Evolutionary conservation across 2,113 vertebrate species (phyloP), one percentile per base, ranked within the genome.

Genomic region (Clarias gariepinus): DNA sequence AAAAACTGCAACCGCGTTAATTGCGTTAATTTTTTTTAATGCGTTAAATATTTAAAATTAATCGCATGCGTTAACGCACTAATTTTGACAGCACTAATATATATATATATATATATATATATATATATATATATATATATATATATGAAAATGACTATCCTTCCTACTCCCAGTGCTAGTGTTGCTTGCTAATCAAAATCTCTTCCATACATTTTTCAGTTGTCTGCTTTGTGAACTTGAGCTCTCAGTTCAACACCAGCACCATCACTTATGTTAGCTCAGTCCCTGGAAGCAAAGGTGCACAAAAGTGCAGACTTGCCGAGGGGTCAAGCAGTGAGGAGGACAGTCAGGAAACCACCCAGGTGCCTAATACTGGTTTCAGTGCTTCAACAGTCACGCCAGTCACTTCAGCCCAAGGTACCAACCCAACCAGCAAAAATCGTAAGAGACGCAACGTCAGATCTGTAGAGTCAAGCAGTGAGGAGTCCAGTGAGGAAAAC

Each of bases 221-320:
- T 28, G 86, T 87, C 58, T 90, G 87, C 69, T 66, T 83, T 25
- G 81, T 41, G 18, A 61, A 87, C 30, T 36, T 85, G 77, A 87
- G n/a, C 21, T 79, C 87, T n/a, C 21, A 36, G 57, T 81, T 90
- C 58, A 88, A 87, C 55, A 88, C 87, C 85, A 87, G 71, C 30
- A 5, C 83, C 11, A 33, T 85, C 12, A 82, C 63, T 28, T n/a
- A 55, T 13, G 8, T 90, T 25, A 21, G 47, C 47, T 47, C 47
- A 21, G 61, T 63, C 23, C 19, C 25, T 41, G 36, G 58, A 33
- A 25, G 73, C 64, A 41, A 21, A 10, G 15, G 53, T 0, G 19
- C 3, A 60, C 19, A 19, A 18, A 80, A 80, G 53, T 11, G 25
- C 25, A 78, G 47, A 11, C 28, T 25, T 28, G 47, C 25, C 57